These are phyloP conservation scores for Oscheius sp. DNA, from an alignment of 2,888 invertebrate species.

Conservation along the genomic window DNA sequence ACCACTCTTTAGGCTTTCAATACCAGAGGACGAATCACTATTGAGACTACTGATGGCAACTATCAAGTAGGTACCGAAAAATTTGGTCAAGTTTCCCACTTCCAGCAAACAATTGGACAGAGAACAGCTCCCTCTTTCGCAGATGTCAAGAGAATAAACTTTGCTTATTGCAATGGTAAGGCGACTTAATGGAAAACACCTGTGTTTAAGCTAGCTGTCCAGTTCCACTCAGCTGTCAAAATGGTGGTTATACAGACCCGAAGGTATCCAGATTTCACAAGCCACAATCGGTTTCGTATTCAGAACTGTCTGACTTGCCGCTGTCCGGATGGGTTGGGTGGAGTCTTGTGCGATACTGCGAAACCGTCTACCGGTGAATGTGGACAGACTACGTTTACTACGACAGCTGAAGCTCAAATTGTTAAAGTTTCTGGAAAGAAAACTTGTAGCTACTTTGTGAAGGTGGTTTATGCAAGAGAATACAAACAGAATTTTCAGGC, in stretches of 20 bases:
- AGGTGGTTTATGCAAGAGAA: slow-evolving; percentile 32
- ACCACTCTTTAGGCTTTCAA: slow-evolving; percentile 23
- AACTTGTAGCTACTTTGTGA: slow-evolving; percentile 62
- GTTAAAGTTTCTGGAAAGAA: slow-evolving; percentile 52
- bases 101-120: slow-evolving; percentile 66
- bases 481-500: slow-evolving; percentile 8
- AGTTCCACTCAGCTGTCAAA: slow-evolving; percentile 54
- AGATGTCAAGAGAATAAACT: slow-evolving; percentile 70
- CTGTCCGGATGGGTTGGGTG: slow-evolving; percentile 66
- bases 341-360: slow-evolving; percentile 42
- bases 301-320: slow-evolving; percentile 57
- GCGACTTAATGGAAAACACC: neutral
- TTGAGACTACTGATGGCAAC: slow-evolving; percentile 60
- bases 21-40: slow-evolving; percentile 42
- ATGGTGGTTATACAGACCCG: slow-evolving; percentile 71
- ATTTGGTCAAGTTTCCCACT: neutral
- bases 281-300: neutral
- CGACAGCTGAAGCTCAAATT: slow-evolving; percentile 43
- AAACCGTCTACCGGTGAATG: slow-evolving; percentile 40
- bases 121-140: slow-evolving; percentile 64
- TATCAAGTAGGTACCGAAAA: slow-evolving; percentile 49
- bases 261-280: slow-evolving; percentile 43
- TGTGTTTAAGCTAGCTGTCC: slow-evolving; percentile 48
- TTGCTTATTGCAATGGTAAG: slow-evolving; percentile 67
- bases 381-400: slow-evolving; percentile 48